A percentile compares a stretch with the other conserved stretches of the same genome.
Evolutionary conservation across 2,888 invertebrate genomes (phyloP).

Genomic region (Didymodactylos carnosus): DNA sequence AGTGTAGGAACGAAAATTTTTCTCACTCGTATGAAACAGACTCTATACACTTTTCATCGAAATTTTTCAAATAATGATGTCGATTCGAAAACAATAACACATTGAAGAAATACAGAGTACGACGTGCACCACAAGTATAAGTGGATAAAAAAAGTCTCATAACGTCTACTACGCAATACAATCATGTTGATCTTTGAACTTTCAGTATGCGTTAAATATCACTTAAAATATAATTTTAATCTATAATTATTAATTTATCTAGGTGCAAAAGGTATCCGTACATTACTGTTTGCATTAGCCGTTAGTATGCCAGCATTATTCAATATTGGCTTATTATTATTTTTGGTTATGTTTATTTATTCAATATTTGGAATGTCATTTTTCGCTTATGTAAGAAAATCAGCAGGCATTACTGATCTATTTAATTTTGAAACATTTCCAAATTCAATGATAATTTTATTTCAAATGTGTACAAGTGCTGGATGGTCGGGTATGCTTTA

Average conservation of each 20-base stretch:
- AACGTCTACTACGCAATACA: no score
- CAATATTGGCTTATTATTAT: conserved; percentile 90
- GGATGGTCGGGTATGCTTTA: conserved; percentile 20
- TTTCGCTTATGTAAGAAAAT: conserved; percentile 90
- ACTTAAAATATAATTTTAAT: no score
- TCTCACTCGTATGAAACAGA: no score
- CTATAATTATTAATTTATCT: neutral
- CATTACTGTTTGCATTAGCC: conserved; percentile 82
- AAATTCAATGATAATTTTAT: conserved; percentile 89
- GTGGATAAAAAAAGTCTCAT: no score
- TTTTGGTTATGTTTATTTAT: conserved; percentile 97
- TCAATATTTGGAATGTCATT: conserved; percentile 98
- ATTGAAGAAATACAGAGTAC: no score
- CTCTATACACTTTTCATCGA: no score
- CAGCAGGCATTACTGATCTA: conserved; percentile 78
- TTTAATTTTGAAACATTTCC: conserved; percentile 97
- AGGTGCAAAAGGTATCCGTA: conserved; percentile 85
- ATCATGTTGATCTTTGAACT: no score
- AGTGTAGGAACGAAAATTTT: no score
- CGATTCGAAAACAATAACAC: no score
- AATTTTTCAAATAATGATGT: no score
- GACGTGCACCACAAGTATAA: no score
- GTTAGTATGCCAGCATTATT: conserved; percentile 96
- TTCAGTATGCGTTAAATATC: no score
- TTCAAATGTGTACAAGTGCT: conserved; percentile 83